These are phyloP conservation scores for Acropora tenuis DNA, from an alignment of 64 coral and sea anemone species.

Conservation along the genomic window DNA sequence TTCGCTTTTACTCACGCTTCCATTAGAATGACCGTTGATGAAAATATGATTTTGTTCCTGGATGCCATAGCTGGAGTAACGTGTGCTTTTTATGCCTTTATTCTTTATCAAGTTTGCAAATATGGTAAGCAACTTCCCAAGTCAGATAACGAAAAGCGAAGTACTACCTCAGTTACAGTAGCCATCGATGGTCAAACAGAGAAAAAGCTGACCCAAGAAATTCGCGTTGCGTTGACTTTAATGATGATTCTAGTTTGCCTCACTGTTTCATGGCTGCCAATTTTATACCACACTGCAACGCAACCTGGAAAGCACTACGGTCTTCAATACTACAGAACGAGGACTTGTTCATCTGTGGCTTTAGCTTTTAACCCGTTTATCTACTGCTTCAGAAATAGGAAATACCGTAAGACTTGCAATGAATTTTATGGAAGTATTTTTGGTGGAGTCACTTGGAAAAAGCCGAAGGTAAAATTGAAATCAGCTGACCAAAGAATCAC, in stretches of 20 bases:
- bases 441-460: no score
- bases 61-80: slow-evolving; percentile 47
- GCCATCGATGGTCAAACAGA: no score
- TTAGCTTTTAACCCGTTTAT: slow-evolving; percentile 76
- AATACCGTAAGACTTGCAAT: slow-evolving; percentile 79
- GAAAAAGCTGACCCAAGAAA: no score
- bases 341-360: slow-evolving; percentile 65
- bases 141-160: no score
- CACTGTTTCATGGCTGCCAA: slow-evolving; percentile 36
- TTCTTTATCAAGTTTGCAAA: neutral
- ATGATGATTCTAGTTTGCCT: slow-evolving; percentile 76
- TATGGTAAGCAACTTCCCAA: no score
- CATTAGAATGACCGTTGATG: slow-evolving; percentile 52
- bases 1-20: slow-evolving; percentile 22
- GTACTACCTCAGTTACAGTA: no score
- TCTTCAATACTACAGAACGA: slow-evolving; percentile 52
- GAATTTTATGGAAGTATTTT: slow-evolving; percentile 42
- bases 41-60: slow-evolving; percentile 69
- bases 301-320: slow-evolving; percentile 75
- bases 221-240: slow-evolving; percentile 30
- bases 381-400: slow-evolving; percentile 84
- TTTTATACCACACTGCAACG: slow-evolving; percentile 75
- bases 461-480: no score
- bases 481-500: no score
- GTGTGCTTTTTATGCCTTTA: slow-evolving; percentile 64